Evolutionary conservation across 2,888 invertebrate species (phyloP).

Genomic region (Drosophila formosana): DNA sequence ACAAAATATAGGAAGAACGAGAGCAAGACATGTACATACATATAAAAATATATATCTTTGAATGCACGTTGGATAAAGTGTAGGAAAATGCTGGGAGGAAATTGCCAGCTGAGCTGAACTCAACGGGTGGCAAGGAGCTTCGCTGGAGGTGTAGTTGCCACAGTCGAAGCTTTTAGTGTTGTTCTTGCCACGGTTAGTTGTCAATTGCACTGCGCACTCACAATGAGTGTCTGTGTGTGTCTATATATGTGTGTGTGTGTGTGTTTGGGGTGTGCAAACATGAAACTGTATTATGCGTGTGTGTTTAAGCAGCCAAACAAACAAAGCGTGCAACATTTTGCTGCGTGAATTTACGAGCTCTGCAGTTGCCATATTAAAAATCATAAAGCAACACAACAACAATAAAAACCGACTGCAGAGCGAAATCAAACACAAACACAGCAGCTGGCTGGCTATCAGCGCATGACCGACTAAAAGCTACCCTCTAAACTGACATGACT

Average conservation of each 20-base stretch:
- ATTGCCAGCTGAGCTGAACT: conserved; percentile 62
- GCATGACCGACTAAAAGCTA: background rate
- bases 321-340: conserved; percentile 53
- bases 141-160: background rate
- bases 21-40: background rate
- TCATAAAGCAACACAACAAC: conserved; percentile 64
- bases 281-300: conserved; percentile 47
- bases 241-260: conserved; percentile 15
- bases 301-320: conserved; percentile 49
- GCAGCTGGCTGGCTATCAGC: background rate
- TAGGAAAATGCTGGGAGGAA: conserved; percentile 58
- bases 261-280: conserved; percentile 30
- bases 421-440: conserved; percentile 17
- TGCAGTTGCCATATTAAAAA: conserved; percentile 75
- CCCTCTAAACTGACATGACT: background rate
- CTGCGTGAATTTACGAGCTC: conserved; percentile 66
- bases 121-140: conserved; percentile 28
- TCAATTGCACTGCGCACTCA: conserved; percentile 64
- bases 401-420: conserved; percentile 15
- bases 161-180: conserved; percentile 29
- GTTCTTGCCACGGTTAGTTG: conserved; percentile 55
- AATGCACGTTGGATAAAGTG: conserved; percentile 54
- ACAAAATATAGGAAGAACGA: conserved; percentile 23
- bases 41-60: background rate
- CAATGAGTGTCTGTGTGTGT: conserved; percentile 2